These are phyloP conservation scores for Mellilla xanthometata DNA, from an alignment of 2,888 invertebrate genomes.

Conservation along the genomic window DNA sequence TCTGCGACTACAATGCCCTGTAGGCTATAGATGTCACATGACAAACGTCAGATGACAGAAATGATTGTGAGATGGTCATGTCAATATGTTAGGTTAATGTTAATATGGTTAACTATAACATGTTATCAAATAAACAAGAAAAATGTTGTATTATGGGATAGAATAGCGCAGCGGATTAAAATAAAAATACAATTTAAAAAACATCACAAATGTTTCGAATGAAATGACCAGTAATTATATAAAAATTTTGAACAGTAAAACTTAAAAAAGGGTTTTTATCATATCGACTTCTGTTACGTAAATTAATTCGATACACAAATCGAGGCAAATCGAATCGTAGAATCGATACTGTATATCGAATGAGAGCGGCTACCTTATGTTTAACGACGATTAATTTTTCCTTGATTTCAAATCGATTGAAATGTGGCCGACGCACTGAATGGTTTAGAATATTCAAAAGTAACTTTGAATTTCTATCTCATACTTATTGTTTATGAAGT, in stretches of 20 bases:
- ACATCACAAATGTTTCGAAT: too few relatives aligned
- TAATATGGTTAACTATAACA: constrained; percentile 1
- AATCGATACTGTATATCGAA: constrained; percentile 26
- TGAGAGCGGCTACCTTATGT: constrained; percentile 25
- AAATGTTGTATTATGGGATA: neutral
- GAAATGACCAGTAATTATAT: neutral
- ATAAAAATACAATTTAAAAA: too few relatives aligned
- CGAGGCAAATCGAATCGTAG: constrained; percentile 28
- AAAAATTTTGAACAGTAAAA: neutral
- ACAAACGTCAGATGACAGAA: constrained; percentile 14
- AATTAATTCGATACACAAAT: constrained; percentile 28
- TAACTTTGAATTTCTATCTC: too few relatives aligned
- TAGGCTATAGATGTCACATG: constrained; percentile 15
- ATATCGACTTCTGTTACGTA: constrained; percentile 29
- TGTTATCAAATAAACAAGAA: constrained; percentile 1
- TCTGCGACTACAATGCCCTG: too few relatives aligned
- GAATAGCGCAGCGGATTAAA: too few relatives aligned
- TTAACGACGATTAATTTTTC: constrained; percentile 7
- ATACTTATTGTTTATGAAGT: too few relatives aligned
- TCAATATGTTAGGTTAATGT: constrained; percentile 24
- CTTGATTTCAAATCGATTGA: too few relatives aligned
- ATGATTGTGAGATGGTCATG: constrained; percentile 23
- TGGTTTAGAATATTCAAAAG: too few relatives aligned
- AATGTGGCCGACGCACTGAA: too few relatives aligned
- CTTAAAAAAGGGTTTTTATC: constrained; percentile 16